phyloP scores from a whole-genome alignment of 2,113 vertebrate genomes.

The Odocoileus hemionus region DNA sequence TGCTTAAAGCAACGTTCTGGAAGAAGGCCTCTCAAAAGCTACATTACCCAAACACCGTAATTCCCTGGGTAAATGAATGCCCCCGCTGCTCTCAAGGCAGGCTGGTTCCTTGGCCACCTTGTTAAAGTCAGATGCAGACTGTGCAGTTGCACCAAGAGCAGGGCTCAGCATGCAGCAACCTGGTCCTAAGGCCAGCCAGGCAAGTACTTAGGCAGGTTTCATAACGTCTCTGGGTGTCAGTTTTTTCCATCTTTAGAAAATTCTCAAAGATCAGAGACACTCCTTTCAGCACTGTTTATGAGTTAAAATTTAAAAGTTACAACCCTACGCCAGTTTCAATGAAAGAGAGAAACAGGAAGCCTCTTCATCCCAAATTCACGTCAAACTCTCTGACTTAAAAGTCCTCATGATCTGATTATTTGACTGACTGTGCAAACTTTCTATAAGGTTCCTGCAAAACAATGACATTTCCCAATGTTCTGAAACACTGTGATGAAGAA shows the following conservation, averaged over 20 bases:
- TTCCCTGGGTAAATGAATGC: background rate
- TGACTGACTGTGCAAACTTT: background rate
- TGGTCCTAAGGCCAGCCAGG: background rate
- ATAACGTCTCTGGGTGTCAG: background rate
- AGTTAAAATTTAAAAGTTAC: background rate
- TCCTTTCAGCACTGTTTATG: background rate
- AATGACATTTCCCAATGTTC: background rate
- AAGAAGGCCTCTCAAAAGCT: background rate
- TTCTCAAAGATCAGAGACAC: background rate
- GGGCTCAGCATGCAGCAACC: rapidly evolving
- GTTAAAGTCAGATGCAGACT: background rate
- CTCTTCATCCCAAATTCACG: background rate
- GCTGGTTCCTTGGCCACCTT: background rate
- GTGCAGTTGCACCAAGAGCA: rapidly evolving
- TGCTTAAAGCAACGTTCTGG: background rate
- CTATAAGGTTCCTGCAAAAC: background rate
- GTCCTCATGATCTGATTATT: background rate
- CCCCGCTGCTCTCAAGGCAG: background rate
- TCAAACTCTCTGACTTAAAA: background rate
- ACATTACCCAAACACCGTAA: background rate
- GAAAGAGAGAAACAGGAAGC: background rate
- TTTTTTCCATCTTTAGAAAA: background rate
- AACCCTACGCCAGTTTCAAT: background rate
- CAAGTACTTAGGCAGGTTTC: background rate
- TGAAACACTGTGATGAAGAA: background rate